Base-by-base conservation (phyloP, 2,888 invertebrate genomes). In the Horisme vitalbata region DNA sequence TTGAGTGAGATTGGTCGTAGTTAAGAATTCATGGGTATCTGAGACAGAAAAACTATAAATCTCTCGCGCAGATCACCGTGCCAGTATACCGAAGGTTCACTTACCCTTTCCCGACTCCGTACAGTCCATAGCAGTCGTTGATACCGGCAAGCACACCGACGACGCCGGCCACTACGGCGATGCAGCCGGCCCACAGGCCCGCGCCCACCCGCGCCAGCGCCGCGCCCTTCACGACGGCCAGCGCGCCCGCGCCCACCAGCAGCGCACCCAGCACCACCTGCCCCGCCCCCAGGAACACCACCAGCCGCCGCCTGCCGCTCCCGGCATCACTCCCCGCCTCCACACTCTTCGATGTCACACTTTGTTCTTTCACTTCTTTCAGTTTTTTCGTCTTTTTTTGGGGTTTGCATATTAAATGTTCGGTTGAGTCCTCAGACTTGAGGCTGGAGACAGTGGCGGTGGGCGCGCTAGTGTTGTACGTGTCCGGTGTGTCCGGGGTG, bases 141-240 rank as follows among this genome's bases (percentile, higher is more conserved):
- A 92, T 90, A 33, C 91, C 90, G 52, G 93, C 93, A 5, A 93
- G 80, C 35, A 93, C 91, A 3, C 93, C 94, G 3, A 93, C 82
- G 0, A 86, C 84, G 1, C 93, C 93, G 0, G 93, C 91, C 4
- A 91, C 91, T 9, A 93, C 90, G 6, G 93, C 92, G 26, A 92
- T 82, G 51, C 92, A 91, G 11, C 94, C 93, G 31, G 93, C 92
- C 94, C 94, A 94, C 41, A 93, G 83, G 2, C 93, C 93, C 1
- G 93, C 93, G 12, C 93, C 93, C 15, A 91, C 91, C 38, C 91
- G 71, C 18, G 92, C 82, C 53, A 90, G 73, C 49, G 90, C 84
- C 31, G 93, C 92, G 31, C 92, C 92, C 68, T 93, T 91, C 55
- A 92, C 90, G 55, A 93, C 89, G 1, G 92, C 93, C 54, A 92